Base-by-base conservation (phyloP, 2,797 vertebrate genomes). In the Sus cebifrons region DNA sequence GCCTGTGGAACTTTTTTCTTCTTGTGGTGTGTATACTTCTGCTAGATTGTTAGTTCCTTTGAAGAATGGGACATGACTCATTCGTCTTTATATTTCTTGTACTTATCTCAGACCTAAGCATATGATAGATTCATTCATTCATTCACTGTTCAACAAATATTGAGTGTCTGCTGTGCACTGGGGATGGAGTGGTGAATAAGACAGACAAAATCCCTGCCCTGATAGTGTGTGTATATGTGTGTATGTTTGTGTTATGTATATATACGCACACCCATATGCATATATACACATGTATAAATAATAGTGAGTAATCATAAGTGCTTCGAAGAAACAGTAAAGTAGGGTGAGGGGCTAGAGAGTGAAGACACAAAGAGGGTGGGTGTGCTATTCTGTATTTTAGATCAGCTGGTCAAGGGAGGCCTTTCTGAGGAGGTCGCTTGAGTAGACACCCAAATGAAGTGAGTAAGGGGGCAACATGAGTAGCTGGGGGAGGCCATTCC, bases 21-120 rank as follows among this genome's bases (percentile, higher is more conserved):
- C 49, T 79, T 70, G 5, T 73, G 16, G 29, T 89, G 14, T 36
- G 27, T 54, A 16, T 74, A 15, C 58, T 54, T 97, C 54, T 60
- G 62, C 75, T 91, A 91, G 54, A 67, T 40, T 75, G 54, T 81
- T 91, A 79, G 20, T 64, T 81, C 29, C 6, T 89, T 79, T 89
- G 86, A 94, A 70, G 9, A 32, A 86, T 40, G 68, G 70, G 49
- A 14, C 65, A 40, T 91, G 78, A 44, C 25, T 83, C 87, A 62
- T 6, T 92, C 29, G 87, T 95, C 73, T 85, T 95, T 82, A 4
- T 91, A 68, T 94, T 88, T 73, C 89, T 86, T 27, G 7, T 82
- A 40, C 49, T 97, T 91, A 40, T 40, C 62, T 86, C 52, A 86
- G 67, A 95, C 6, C 40, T 77, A 74, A 78, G 44, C 52, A 58